A percentile compares a stretch with the other conserved stretches of the same genome.
These are phyloP conservation scores for Drosophila infuscata DNA, from an alignment of 2,888 invertebrate species.

Conservation along the genomic window DNA sequence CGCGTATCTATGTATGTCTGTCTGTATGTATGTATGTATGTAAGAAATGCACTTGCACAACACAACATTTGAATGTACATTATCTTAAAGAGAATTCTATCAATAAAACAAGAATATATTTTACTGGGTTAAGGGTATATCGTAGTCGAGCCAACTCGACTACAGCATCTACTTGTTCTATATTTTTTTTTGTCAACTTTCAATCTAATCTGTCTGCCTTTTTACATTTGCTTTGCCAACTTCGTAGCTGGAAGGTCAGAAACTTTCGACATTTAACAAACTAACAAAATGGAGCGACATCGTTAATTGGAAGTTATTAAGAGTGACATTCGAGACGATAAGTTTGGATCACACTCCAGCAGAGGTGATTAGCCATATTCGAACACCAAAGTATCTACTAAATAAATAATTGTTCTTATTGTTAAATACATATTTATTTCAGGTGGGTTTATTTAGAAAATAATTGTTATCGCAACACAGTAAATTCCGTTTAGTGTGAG, in stretches of 20 bases:
- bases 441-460: not conserved
- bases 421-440: not conserved
- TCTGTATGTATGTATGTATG: too few relatives aligned
- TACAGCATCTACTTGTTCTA: too few relatives aligned
- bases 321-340: slow-evolving; percentile 33
- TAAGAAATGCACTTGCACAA: too few relatives aligned
- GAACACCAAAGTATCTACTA: not conserved
- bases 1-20: too few relatives aligned
- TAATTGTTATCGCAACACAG: not conserved
- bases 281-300: slow-evolving; percentile 21
- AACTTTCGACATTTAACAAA: slow-evolving; percentile 54
- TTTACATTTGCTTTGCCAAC: slow-evolving; percentile 27
- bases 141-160: too few relatives aligned
- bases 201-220: slow-evolving; percentile 5
- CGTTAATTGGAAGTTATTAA: slow-evolving; percentile 51
- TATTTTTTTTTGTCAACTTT: not conserved
- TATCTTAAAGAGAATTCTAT: too few relatives aligned
- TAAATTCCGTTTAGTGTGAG: not conserved
- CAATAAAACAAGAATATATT: too few relatives aligned
- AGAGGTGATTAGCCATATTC: not conserved
- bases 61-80: too few relatives aligned
- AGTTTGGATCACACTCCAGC: not conserved
- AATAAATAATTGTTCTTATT: not conserved
- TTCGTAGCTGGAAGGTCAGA: slow-evolving; percentile 33
- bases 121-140: too few relatives aligned